phyloP scores from a whole-genome alignment of 2,113 vertebrate genomes.

The Cyprinodon variegatus region DNA sequence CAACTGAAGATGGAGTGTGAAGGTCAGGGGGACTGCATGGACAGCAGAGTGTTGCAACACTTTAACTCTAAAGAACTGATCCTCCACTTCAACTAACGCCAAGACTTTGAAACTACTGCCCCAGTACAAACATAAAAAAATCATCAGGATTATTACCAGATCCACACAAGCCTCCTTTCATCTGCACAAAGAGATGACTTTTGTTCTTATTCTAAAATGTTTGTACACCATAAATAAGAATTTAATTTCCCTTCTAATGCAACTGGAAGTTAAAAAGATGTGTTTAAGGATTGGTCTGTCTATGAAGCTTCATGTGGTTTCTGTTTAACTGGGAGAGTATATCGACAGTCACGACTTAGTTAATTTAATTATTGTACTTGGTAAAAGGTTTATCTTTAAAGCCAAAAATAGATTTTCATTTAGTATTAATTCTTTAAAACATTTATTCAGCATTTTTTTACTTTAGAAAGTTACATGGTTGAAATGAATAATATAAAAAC shows the following conservation, averaged over 20 bases:
- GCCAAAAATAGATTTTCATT: too few relatives aligned
- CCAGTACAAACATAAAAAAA: constrained; percentile 42
- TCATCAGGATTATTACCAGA: constrained; percentile 59
- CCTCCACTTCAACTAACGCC: constrained; percentile 58
- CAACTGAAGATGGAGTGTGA: constrained; percentile 69
- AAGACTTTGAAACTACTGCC: constrained; percentile 61
- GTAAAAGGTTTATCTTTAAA: too few relatives aligned
- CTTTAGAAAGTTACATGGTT: too few relatives aligned
- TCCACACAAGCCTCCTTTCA: constrained; percentile 22
- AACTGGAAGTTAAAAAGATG: too few relatives aligned
- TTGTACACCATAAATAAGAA: constrained; percentile 4
- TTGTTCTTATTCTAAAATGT: constrained; percentile 4
- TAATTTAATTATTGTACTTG: too few relatives aligned
- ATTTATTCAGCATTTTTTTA: too few relatives aligned
- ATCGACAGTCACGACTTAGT: too few relatives aligned
- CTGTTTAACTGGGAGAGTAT: too few relatives aligned
- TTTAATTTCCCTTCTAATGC: neutral
- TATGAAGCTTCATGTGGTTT: too few relatives aligned
- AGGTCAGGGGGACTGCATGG: constrained; percentile 73
- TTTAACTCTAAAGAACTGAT: constrained; percentile 71
- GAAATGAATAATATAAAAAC: too few relatives aligned
- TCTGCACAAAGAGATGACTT: constrained; percentile 34
- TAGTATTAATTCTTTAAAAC: too few relatives aligned
- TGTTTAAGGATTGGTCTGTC: too few relatives aligned
- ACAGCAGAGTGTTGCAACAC: constrained; percentile 67